Conservation (phyloP, 2,888 invertebrate genomes). For the Parapristionchus giblindavisi region DNA sequence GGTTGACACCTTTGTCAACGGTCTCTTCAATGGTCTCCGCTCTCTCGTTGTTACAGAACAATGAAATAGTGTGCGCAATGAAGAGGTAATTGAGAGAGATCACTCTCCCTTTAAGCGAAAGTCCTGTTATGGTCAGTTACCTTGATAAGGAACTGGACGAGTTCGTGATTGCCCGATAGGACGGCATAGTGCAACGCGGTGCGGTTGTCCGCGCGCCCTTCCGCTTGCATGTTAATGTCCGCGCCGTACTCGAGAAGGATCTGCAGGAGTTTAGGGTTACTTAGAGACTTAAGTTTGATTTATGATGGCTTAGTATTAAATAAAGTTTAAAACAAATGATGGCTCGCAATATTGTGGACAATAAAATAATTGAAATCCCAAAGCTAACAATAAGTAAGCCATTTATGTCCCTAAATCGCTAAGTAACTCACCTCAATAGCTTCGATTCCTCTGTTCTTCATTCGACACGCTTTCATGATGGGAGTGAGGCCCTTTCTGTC, state of each 20-base stretch:
- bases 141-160: conserved; percentile 80
- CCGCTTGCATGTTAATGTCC: conserved; percentile 84
- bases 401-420: too few relatives aligned
- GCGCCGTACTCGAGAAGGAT: conserved; percentile 81
- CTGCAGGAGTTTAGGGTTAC: background rate
- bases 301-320: too few relatives aligned
- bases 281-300: too few relatives aligned
- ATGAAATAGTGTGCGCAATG: too few relatives aligned
- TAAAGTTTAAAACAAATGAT: background rate
- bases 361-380: too few relatives aligned
- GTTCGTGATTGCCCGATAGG: conserved; percentile 79
- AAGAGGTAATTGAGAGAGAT: background rate
- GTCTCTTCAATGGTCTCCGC: too few relatives aligned
- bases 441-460: conserved; percentile 77
- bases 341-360: background rate
- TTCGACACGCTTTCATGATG: conserved; percentile 87
- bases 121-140: conserved; percentile 37
- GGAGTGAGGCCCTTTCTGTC: conserved; percentile 88
- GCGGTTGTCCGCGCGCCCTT: conserved; percentile 85
- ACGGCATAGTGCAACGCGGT: conserved; percentile 90
- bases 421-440: conserved; percentile 75
- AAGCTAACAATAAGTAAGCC: too few relatives aligned
- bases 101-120: background rate
- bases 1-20: too few relatives aligned
- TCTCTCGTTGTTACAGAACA: too few relatives aligned